A percentile compares a stretch with the other conserved stretches of the same genome.
These are phyloP conservation scores for Panagrolaimus sp. DNA, from an alignment of 1,140 invertebrate genomes.

Conservation along the genomic window DNA sequence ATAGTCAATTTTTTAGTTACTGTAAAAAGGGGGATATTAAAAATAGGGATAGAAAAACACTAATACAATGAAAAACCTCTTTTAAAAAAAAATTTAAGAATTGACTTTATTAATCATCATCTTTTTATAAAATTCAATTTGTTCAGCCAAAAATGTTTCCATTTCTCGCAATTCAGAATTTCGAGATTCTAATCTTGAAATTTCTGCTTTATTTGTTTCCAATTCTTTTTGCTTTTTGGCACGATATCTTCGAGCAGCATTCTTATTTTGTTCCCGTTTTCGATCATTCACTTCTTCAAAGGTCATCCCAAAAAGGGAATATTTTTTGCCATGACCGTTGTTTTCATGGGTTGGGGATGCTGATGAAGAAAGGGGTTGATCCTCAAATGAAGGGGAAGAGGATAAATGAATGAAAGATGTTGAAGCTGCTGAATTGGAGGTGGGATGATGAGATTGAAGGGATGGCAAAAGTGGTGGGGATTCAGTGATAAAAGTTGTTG, in stretches of 20 bases:
- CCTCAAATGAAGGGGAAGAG: too few species aligned
- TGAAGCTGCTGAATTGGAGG: too few species aligned
- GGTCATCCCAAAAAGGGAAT: constrained; percentile 36
- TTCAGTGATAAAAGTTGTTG: too few species aligned
- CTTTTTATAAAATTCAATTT: constrained; percentile 46
- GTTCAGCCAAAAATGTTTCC: constrained; percentile 26
- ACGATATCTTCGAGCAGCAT: constrained; percentile 52
- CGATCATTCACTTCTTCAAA: constrained; percentile 43
- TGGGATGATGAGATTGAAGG: not conserved
- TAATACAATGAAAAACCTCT: not conserved
- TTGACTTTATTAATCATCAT: constrained; percentile 29
- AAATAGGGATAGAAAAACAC: not conserved
- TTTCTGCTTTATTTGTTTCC: constrained; percentile 32
- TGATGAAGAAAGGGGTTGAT: too few species aligned
- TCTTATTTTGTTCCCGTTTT: constrained; percentile 55
- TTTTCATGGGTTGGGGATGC: too few species aligned
- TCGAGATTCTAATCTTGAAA: constrained; percentile 30
- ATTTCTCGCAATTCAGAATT: constrained; percentile 44
- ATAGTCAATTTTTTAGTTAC: too few species aligned
- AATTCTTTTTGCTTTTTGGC: constrained; percentile 27
- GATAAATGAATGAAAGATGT: too few species aligned
- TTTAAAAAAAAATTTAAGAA: constrained; percentile 22
- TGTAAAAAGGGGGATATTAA: too few species aligned
- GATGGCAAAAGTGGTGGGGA: not conserved
- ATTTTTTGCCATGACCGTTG: constrained; percentile 40